Base-by-base conservation (phyloP, 2,888 invertebrate species). In the Lobophora halterata region DNA sequence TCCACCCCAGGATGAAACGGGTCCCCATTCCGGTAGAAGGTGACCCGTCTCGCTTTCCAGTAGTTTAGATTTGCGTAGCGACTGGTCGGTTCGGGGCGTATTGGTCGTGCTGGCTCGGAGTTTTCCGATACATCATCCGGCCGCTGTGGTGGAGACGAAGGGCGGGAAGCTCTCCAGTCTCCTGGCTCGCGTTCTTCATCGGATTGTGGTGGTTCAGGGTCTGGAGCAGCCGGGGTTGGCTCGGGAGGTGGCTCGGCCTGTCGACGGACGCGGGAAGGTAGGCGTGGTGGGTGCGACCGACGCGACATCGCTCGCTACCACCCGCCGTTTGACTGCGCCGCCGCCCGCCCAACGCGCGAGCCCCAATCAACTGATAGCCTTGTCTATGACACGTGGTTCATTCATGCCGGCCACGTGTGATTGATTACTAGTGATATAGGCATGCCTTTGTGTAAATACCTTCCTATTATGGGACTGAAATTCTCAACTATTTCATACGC, bases 1-100 rank as follows among this genome's bases (percentile, higher is more conserved):
- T 96, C 96, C 18, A 96, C 91, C 0, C 97, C 97, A 7, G 95
- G 95, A 68, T 94, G 96, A 70, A 96, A 95, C 0, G 96, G 95
- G 71, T 97, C 97, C 2, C 97, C 97, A 89, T 97, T 98, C 71
- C 95, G 92, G 83, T 95, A 97, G 79, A 98, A 97, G 1, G 95
- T 93, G 39, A 97, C 95, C 31, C 96, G 88, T 41, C 95, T 88
- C 0, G 96, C 95, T 62, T 94, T 92, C 96, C 96, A 96, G 70
- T 94, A 95, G 50, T 95, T 95, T 31, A 95, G 89, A 73, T 95
- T 94, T 50, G 91, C 92, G 78, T 94, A 95, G 59, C 91, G 85
- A 71, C 90, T 89, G 38, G 88, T 68, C 56, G 90, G 89, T 76
- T 90, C 81, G 54, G 88, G 72, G 76, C 73, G 86, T 80, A 58